Evolutionary conservation across 2,888 invertebrate species (phyloP), one percentile per base, ranked within the genome.

Genomic region (Cantharis lateralis): DNA sequence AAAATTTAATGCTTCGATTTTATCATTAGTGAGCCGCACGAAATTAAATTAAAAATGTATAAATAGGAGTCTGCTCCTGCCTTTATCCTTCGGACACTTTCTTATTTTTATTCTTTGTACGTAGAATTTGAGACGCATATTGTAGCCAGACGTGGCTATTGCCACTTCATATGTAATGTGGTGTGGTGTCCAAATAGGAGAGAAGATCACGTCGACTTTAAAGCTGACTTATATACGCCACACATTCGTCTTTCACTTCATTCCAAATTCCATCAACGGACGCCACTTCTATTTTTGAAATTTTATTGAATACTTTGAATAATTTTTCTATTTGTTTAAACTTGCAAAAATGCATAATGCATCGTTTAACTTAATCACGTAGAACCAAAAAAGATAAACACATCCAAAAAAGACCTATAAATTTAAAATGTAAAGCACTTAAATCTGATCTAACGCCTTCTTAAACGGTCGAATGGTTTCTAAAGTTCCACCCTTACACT

Each of bases 401-500:
- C 70, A 66, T 70, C 64, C 70, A 75, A 72, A 70, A 63, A 78
- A 28, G 72, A 78, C 75, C 78, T 66, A 78, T 78, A 78, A 78
- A 78, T 78, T 75, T 75, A 76, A 73, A 73, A 78, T 76, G 62
- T 68, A 61, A 69, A 70, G 74, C 71, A 76, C 76, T 76, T 78
- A 78, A 76, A 78, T 76, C 78, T 76, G 76, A 76, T 76, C 71
- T 72, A 71, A 62, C 73, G 78, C 76, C 70, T 76, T 26, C 71
- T 16, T 78, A 78, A 75, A 78, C 76, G 76, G 77, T 77, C 75
- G 80, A 77, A 77, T 77, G 77, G 73, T 79, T 48, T 73, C 77
- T 80, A 77, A 81, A 81, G 80, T 78, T 81, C 79, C 79, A 80
- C 82, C 83, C 84, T 48, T 81, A 82, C 82, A 84, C 83, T 85